Evolutionary conservation across 64 coral and sea anemone species (phyloP), one percentile per base, ranked within the genome.

Genomic region (Montipora cactus): DNA sequence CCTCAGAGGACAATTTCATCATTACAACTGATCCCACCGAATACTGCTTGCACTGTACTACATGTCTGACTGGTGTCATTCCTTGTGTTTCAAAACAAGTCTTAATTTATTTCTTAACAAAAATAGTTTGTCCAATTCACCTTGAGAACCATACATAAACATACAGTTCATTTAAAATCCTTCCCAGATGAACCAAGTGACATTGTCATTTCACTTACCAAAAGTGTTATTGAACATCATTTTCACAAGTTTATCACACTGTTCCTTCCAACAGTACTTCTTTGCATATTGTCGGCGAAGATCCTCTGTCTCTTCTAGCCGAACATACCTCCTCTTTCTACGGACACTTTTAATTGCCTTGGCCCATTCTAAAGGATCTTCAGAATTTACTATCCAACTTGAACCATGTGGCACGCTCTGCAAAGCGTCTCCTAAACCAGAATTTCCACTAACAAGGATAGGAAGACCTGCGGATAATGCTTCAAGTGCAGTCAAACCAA

Each of bases 401-500:
- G 78, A 52, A 53, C 78, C 78, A 53, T 12, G 10, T 8, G 49
- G 50, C 0, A 80, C 20, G 53, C 12, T 28, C 51, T 80, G 53
- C 48, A 80, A 16, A 80, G 78, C 78, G 0, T 55, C 51, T 21
- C 78, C 78, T 8, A 84, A 59, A 46, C 81, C 81, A 8, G 81
- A 84, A 18, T 84, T 84, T 4, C 81, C 81, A 84, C 81, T 84
- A 1, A 84, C 81, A 37, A 84, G 81, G 4, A 84, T 37, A 47
- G 81, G 81, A 10, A 84, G 81, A 67, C 81, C 25, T 8, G 81
- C 81, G 12, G 81, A 84, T 67, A 84, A 84, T 13, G 81, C 81
- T 67, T 80, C 49, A 80, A 80, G 78, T 4, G 48, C 78, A 80
- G 78, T 3, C 18, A 80, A 5, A 2, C 78, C 81, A 67, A 67